Base-by-base conservation (phyloP, 2,797 vertebrate species). In the Cercopithecus diana region DNA sequence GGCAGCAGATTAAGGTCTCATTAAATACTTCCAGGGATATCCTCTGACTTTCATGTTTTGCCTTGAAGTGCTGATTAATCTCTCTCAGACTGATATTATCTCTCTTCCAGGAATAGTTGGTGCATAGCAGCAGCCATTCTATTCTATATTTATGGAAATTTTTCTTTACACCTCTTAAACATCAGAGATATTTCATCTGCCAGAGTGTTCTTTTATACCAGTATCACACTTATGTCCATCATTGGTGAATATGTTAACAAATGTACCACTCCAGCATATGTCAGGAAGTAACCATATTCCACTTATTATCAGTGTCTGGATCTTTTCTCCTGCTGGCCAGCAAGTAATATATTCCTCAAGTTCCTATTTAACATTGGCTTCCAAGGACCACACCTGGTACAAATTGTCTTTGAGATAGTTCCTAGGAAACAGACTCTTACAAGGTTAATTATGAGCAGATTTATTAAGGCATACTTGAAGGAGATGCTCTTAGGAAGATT, bases 41-140 rank as follows among this genome's bases (percentile, higher is more conserved):
- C 39, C n/a, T 95, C 57, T 95, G 55, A n/a, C 80, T 86, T 90
- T 96, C 55, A 86, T 48, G 86, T 33, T 93, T 96, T 93, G 88
- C 55, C 39, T 86, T 58, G 67, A 90, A 90, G 81, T 67, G 39
- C 7, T 89, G 28, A 81, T 75, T 95, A 70, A 48, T 76, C 55
- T 86, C 85, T 93, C 33, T 70, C 75, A 96, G 11, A n/a, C 72
- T 72, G 22, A 84, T 89, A 73, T 75, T 95, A 76, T 57, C 57
- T 85, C 52, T 93, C 45, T 90, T 82, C 36, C 20, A 79, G 84
- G 30, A 92, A 73, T 26, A 58, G 94, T 72, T 70, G 80, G 17
- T 50, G 30, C 57, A 58, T 15, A 87, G 75, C 24, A 87, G n/a
- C 57, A 90, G n/a, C 48, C 33, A 70, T 19, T 90, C 76, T 58